Conservation (phyloP, 2,888 invertebrate genomes). For the Achlya flavicornis region DNA sequence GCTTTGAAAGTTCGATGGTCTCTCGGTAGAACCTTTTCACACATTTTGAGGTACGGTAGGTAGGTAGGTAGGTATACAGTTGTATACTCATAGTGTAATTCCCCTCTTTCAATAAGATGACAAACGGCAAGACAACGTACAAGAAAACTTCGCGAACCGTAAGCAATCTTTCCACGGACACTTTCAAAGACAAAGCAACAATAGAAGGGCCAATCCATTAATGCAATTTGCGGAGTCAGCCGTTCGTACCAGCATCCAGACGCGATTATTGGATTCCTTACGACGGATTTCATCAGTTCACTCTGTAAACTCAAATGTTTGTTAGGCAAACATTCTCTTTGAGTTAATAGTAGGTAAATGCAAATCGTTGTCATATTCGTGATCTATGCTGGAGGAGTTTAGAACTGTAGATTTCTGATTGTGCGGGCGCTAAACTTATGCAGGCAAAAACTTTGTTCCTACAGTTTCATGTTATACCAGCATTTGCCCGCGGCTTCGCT, state of each 20-base stretch:
- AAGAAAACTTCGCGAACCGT: constrained; percentile 9
- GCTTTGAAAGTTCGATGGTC: too few species aligned
- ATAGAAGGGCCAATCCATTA: constrained; percentile 54
- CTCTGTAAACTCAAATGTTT: constrained; percentile 11
- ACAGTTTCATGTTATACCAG: too few species aligned
- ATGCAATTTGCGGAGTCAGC: constrained; percentile 59
- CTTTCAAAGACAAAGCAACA: constrained; percentile 28
- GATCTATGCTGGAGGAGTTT: background rate
- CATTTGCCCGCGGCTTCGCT: too few species aligned
- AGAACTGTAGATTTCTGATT: background rate
- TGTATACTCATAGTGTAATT: background rate
- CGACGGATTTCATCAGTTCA: constrained; percentile 27
- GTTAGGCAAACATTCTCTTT: constrained; percentile 1
- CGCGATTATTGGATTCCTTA: constrained; percentile 42
- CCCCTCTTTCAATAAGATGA: background rate
- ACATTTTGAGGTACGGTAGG: too few species aligned
- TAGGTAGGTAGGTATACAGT: background rate
- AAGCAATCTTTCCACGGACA: constrained; percentile 7
- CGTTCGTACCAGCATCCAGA: constrained; percentile 31
- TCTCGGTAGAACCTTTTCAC: too few species aligned
- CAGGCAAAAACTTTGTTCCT: background rate
- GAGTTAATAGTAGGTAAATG: background rate
- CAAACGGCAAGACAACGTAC: background rate
- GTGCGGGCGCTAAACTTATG: background rate
- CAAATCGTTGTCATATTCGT: too few species aligned